Evolutionary conservation across 1,140 invertebrate genomes (phyloP), one percentile per base, ranked within the genome.

Genomic region (Acromyrmex echinatior): DNA sequence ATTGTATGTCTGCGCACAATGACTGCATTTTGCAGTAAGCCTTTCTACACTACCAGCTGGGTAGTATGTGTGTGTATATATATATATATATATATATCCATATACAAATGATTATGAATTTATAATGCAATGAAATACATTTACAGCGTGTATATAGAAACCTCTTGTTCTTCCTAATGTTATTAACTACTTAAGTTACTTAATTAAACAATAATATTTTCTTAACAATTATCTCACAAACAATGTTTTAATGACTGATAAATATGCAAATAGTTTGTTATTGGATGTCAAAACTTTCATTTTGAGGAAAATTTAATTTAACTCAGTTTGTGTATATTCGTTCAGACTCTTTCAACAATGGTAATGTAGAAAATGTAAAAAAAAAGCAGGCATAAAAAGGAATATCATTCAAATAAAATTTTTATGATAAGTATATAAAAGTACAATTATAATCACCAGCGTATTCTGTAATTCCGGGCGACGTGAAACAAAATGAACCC

Each of bases 61-160:
- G 16, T 51, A 71, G 60, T 25, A 25, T 25, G 0, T 25, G 25
- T 25, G 25, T 14, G n/a, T 53, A 31, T 12, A 31, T 0, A 31
- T 6, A n/a, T 60, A 45, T 31, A 25, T 51, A n/a, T 60, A 56
- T 31, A 25, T 51, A 16, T 51, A 5, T 3, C 3, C 10, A 45
- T 45, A 58, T n/a, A 58, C 21, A 53, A 78, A 86, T 68, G 60
- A 60, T 68, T 79, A 25, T n/a, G 6, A 53, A 53, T 5, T 66
- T 21, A 65, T 76, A n/a, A 49, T 18, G 9, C 31, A 6, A 51
- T 56, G 1, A 62, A 31, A 39, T 3, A 35, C 28, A 49, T 77
- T 49, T 25, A 21, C 1, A 35, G 16, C 6, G 35, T 45, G 1
- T 60, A n/a, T 60, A 28, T 35, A 68, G 68, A 86, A 63, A 77